Evolutionary conservation across 92 coral and sea anemone genomes (phyloP), one percentile per base, ranked within the genome.

Genomic region (Epizoanthus ramosus): DNA sequence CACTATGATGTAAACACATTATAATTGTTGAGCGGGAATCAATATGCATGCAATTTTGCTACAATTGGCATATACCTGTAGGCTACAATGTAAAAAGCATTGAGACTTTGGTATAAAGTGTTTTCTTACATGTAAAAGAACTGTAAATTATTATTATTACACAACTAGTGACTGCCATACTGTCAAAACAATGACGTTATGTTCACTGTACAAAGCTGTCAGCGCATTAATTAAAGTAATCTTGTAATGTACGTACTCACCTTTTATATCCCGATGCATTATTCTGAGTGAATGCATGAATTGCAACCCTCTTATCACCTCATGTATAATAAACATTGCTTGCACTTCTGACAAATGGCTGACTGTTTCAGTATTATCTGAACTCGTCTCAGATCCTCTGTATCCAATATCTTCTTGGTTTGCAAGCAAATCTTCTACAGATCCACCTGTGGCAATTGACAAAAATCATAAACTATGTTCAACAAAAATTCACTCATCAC

Each of bases 191-290:
- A 28, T 28, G 31, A 28, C 2, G 31, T 28, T 28, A 28, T 28
- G 31, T 28, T 28, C 21, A 15, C 8, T 21, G 72, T 53, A 24
- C 1, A 53, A 23, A 56, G 19, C 39, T 33, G 68, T 13, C 54
- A 50, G 14, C 54, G 10, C n/a, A n/a, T n/a, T n/a, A 50, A 9
- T 37, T 37, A 37, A 3, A 37, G 6, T 1, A 0, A 37, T 50
- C 54, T 50, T 50, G 54, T 50, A 50, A 22, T 28, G 33, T 53
- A 19, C 61, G 21, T 53, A 19, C 69, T 53, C 31, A 94, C 98
- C 98, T 76, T 92, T 92, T 15, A 94, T 33, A 60, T 94, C 98
- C 2, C 98, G 89, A 75, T 94, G 97, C 2, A 94, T 28, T 9
- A 92, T 67, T 24, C 58, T 24, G 28, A 10, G 41, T 19, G 79